A percentile compares a stretch with the other conserved stretches of the same genome.
Evolutionary conservation across 2,888 invertebrate genomes (phyloP).

Genomic region (Ormyrus thymus): DNA sequence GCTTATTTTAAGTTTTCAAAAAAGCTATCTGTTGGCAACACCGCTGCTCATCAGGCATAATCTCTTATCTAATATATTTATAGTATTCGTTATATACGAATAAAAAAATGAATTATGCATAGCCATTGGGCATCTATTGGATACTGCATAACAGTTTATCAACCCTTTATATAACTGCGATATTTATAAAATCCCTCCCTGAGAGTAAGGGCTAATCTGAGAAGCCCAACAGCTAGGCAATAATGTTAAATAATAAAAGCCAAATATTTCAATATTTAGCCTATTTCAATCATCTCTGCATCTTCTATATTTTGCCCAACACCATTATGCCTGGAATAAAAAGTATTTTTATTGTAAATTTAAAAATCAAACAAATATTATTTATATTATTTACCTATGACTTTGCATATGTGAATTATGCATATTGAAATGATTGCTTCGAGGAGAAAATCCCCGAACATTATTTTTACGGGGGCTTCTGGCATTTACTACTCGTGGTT

Average conservation of each 20-base stretch:
- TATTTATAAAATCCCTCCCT: conserved; percentile 68
- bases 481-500: conserved; percentile 86
- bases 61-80: conserved; percentile 58
- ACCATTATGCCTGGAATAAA: conserved; percentile 65
- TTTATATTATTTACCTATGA: conserved; percentile 39
- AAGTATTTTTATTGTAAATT: background rate
- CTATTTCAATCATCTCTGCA: conserved; percentile 70
- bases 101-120: conserved; percentile 66
- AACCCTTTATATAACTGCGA: conserved; percentile 58
- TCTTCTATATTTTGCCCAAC: conserved; percentile 70
- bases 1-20: conserved; percentile 39
- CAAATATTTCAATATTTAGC: conserved; percentile 63
- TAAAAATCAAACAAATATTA: background rate
- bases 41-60: conserved; percentile 57
- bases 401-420: conserved; percentile 45
- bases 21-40: conserved; percentile 46
- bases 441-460: conserved; percentile 69
- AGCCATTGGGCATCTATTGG: conserved; percentile 65
- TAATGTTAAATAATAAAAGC: conserved; percentile 41
- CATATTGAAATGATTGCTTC: conserved; percentile 46
- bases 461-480: conserved; percentile 86
- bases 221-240: conserved; percentile 65
- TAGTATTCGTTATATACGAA: conserved; percentile 59
- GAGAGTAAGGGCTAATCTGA: conserved; percentile 63
- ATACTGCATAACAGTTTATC: conserved; percentile 55